Conservation (phyloP, 2,888 invertebrate species). For the Athalia cordata region DNA sequence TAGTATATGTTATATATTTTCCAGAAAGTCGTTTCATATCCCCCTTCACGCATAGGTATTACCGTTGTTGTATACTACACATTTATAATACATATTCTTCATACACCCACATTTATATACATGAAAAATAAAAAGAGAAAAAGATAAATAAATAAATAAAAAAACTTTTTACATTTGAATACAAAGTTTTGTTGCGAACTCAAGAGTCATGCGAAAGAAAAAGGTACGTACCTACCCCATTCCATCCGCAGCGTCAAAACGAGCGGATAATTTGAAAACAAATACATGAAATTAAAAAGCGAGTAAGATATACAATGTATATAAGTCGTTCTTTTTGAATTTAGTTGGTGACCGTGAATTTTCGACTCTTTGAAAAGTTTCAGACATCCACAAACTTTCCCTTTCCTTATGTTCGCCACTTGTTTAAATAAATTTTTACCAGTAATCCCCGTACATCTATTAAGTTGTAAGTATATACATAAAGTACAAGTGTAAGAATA, state of each 20-base stretch:
- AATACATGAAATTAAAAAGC: conserved; percentile 22
- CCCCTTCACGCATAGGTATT: conserved; percentile 2
- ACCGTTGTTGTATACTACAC: conserved; percentile 26
- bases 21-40: conserved; percentile 17
- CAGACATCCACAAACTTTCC: too few relatives aligned
- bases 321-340: background rate
- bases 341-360: background rate
- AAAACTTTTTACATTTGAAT: conserved; percentile 42
- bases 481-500: background rate
- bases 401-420: too few relatives aligned
- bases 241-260: conserved; percentile 29
- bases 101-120: too few relatives aligned
- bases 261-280: conserved; percentile 34
- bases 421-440: too few relatives aligned
- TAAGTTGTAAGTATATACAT: too few relatives aligned
- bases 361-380: background rate
- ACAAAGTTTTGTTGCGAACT: conserved; percentile 22
- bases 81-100: conserved; percentile 3
- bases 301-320: too few relatives aligned
- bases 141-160: background rate
- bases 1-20: conserved; percentile 22
- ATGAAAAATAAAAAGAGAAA: too few relatives aligned
- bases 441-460: too few relatives aligned
- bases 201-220: too few relatives aligned
- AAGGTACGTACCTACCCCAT: background rate